These are phyloP conservation scores for Tinamus major DNA, from an alignment of 2,797 vertebrate species.

Conservation along the genomic window DNA sequence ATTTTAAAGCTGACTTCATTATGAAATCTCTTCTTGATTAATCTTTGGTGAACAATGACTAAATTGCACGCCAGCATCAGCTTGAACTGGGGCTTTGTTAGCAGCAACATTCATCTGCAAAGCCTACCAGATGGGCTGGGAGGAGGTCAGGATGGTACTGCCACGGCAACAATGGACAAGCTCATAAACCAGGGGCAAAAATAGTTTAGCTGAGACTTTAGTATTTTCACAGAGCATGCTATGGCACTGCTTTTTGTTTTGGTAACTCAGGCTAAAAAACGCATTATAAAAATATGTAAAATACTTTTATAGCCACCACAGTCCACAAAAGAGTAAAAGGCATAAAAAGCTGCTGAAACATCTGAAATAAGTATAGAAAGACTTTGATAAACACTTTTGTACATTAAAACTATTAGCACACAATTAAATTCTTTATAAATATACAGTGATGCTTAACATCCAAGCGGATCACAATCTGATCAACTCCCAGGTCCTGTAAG, in stretches of 20 bases:
- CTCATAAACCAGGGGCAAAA: slow-evolving; percentile 14
- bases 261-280: background rate
- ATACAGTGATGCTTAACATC: background rate
- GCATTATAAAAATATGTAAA: background rate
- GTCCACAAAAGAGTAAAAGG: background rate
- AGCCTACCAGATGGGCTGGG: slow-evolving; percentile 59
- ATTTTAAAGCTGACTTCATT: slow-evolving; percentile 73
- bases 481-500: background rate
- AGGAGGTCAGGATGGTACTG: slow-evolving; percentile 54
- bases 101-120: slow-evolving; percentile 43
- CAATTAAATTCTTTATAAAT: background rate
- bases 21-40: slow-evolving; percentile 71
- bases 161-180: slow-evolving; percentile 25
- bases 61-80: slow-evolving; percentile 49
- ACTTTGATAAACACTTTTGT: background rate
- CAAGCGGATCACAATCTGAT: background rate
- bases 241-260: background rate
- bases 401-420: background rate
- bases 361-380: background rate
- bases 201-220: background rate
- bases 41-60: slow-evolving; percentile 68
- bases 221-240: background rate
- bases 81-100: slow-evolving; percentile 52
- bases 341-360: background rate
- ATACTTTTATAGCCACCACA: background rate